These are phyloP conservation scores for Sthenelais limicola DNA, from an alignment of 2,888 invertebrate genomes.

Conservation along the genomic window DNA sequence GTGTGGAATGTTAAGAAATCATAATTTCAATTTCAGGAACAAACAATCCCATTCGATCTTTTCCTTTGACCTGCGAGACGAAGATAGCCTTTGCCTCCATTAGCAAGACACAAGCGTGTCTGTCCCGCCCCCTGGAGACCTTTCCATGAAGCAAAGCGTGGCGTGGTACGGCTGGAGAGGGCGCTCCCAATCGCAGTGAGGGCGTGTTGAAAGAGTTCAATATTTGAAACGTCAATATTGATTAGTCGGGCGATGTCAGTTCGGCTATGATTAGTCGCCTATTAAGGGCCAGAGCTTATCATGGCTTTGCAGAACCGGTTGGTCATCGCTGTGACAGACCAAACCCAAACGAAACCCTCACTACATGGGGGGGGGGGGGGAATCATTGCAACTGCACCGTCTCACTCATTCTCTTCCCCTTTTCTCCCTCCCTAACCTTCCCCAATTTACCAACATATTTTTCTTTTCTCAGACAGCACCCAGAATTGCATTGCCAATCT, in stretches of 20 bases:
- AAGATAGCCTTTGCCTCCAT: too few species aligned
- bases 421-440: too few species aligned
- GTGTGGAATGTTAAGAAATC: too few species aligned
- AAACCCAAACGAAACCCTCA: not conserved
- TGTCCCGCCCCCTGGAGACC: not conserved
- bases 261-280: constrained; percentile 12
- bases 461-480: too few species aligned
- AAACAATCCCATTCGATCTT: too few species aligned
- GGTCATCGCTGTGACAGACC: constrained; percentile 16
- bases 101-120: too few species aligned
- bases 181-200: constrained; percentile 7
- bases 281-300: constrained; percentile 30
- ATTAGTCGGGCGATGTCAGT: constrained; percentile 16
- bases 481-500: too few species aligned
- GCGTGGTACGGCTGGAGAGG: not conserved
- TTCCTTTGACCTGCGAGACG: too few species aligned
- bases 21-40: too few species aligned
- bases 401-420: too few species aligned
- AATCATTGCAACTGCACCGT: not conserved
- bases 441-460: too few species aligned
- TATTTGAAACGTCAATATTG: constrained; percentile 36
- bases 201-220: constrained; percentile 11
- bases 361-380: not conserved
- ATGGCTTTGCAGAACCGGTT: constrained; percentile 17
- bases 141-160: not conserved